These are phyloP conservation scores for Aplochiton taeniatus DNA, from an alignment of 2,797 vertebrate genomes.

Conservation along the genomic window DNA sequence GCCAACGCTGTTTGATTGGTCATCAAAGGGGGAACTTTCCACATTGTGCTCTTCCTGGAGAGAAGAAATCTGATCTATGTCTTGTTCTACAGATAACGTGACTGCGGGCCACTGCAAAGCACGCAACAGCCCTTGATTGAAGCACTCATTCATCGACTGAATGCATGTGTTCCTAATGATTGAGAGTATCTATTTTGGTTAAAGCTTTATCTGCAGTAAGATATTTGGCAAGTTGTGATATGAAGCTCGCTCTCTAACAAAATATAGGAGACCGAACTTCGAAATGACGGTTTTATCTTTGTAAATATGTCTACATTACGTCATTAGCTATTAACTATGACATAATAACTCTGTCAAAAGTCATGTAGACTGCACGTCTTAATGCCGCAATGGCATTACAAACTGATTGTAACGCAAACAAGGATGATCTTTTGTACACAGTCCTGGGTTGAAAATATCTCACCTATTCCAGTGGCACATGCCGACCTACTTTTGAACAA, in stretches of 20 bases:
- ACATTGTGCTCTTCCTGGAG: slow-evolving; percentile 35
- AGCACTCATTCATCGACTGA: slow-evolving; percentile 28
- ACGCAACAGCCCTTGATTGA: slow-evolving; percentile 22
- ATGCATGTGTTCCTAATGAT: slow-evolving; percentile 10
- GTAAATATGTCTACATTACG: too few species aligned
- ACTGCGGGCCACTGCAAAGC: slow-evolving; percentile 51
- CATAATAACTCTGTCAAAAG: too few species aligned
- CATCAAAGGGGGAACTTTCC: slow-evolving; percentile 62
- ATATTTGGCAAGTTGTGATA: too few species aligned
- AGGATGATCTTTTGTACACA: slow-evolving; percentile 12
- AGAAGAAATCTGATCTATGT: slow-evolving; percentile 32
- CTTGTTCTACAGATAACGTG: slow-evolving; percentile 61
- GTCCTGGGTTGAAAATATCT: not conserved
- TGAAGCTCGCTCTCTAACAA: too few species aligned
- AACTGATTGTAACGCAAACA: slow-evolving; percentile 10
- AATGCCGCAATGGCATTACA: not conserved
- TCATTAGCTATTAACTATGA: too few species aligned
- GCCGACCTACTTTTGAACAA: slow-evolving; percentile 17
- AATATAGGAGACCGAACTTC: too few species aligned
- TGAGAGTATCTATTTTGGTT: not conserved
- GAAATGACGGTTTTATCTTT: too few species aligned
- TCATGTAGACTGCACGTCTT: too few species aligned
- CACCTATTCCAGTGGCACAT: slow-evolving; percentile 26
- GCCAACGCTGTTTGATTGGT: slow-evolving; percentile 49
- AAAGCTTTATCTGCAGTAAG: not conserved